phyloP scores from a whole-genome alignment of 37 sponge, comb jelly and placozoan genomes.

The Oopsacas minuta region DNA sequence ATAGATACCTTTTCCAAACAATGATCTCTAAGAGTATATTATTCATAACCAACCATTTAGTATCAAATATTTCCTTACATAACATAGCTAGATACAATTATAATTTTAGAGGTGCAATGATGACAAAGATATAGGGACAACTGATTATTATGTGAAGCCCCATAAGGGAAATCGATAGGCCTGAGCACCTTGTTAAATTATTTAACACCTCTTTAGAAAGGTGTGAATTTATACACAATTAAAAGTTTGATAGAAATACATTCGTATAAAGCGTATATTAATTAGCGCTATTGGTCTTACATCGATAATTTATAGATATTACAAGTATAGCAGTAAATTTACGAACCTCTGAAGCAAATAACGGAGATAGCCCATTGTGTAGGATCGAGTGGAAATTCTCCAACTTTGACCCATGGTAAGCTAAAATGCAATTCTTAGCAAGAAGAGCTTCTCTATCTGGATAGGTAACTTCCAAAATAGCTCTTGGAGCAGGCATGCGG shows the following conservation, averaged over 20 bases:
- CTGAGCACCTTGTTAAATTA: background rate
- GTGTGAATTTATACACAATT: background rate
- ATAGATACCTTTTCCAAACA: conserved; percentile 80
- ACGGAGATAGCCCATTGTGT: conserved; percentile 62
- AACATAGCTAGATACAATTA: background rate
- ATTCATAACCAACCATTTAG: background rate
- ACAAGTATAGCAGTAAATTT: background rate
- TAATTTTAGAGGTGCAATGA: background rate
- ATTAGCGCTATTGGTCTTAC: background rate
- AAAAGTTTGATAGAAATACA: too few species aligned
- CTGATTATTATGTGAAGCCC: background rate
- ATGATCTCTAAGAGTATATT: conserved; percentile 32
- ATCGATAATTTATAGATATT: background rate
- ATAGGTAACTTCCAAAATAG: background rate
- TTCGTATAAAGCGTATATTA: background rate
- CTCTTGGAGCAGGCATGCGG: conserved; percentile 15
- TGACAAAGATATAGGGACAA: conserved; percentile 9
- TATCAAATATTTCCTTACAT: background rate
- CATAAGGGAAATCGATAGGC: background rate
- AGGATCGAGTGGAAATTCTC: conserved; percentile 78
- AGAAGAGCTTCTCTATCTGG: conserved; percentile 4
- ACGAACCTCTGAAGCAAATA: conserved; percentile 48
- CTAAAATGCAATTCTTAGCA: conserved; percentile 26
- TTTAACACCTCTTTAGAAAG: background rate
- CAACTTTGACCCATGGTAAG: conserved; percentile 64